These are phyloP conservation scores for Ophion obscuratus DNA, from an alignment of 2,888 invertebrate species.

Conservation along the genomic window DNA sequence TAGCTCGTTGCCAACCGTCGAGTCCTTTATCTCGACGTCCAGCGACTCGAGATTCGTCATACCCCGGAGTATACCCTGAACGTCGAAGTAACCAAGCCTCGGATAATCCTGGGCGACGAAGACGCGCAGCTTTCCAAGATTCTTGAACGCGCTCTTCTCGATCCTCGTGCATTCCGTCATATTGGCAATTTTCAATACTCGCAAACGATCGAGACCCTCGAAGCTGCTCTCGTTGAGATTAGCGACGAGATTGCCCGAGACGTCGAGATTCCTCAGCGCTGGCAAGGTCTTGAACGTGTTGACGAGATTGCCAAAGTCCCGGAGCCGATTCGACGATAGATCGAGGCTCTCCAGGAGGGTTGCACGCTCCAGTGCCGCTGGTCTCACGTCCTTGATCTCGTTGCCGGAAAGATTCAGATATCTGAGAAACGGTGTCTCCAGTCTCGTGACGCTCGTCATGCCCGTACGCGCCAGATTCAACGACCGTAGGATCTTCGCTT, in stretches of 20 bases:
- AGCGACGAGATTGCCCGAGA: conserved; percentile 93
- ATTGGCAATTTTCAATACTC: conserved; percentile 88
- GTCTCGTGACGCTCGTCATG: conserved; percentile 87
- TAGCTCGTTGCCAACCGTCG: conserved; percentile 92
- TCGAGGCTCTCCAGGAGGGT: conserved; percentile 92
- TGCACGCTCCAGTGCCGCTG: conserved; percentile 90
- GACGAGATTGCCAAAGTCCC: conserved; percentile 85
- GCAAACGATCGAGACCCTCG: conserved; percentile 88
- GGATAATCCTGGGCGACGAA: conserved; percentile 91
- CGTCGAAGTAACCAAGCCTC: conserved; percentile 92
- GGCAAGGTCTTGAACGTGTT: conserved; percentile 85
- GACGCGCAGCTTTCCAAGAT: conserved; percentile 89
- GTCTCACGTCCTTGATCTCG: conserved; percentile 88
- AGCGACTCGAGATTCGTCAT: conserved; percentile 90
- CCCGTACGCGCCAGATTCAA: conserved; percentile 93
- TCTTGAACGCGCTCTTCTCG: conserved; percentile 92
- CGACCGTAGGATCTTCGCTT: conserved; percentile 94
- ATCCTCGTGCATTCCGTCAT: conserved; percentile 90
- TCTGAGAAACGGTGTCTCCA: conserved; percentile 94
- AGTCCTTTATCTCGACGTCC: conserved; percentile 94
- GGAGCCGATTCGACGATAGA: conserved; percentile 89
- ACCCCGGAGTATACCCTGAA: conserved; percentile 92
- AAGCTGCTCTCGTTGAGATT: conserved; percentile 92
- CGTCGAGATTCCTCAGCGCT: conserved; percentile 90
- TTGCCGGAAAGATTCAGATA: conserved; percentile 92